phyloP scores from a whole-genome alignment of 2,797 vertebrate species.

The Paratrypauchen microcephalus region DNA sequence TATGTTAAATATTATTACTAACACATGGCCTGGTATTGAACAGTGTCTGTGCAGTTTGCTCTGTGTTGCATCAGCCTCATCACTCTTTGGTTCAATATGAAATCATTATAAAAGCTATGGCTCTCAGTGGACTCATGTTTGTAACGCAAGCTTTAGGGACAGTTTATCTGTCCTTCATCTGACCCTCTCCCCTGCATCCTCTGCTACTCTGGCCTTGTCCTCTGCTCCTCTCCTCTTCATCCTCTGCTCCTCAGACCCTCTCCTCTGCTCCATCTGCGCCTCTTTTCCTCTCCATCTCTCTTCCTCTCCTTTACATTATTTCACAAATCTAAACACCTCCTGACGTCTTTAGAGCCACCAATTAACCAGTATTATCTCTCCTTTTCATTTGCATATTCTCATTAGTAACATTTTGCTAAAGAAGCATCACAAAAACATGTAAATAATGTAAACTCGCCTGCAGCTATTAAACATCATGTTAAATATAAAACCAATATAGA shows the following conservation, averaged over 20 bases:
- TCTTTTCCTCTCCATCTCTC: not conserved
- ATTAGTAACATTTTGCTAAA: slow-evolving; percentile 3
- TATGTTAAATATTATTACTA: no score
- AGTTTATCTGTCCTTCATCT: no score
- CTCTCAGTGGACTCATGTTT: not conserved
- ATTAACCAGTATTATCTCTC: not conserved
- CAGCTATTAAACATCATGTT: not conserved
- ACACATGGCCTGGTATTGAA: not conserved
- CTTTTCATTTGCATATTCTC: not conserved
- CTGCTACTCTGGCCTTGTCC: no score
- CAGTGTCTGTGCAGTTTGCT: not conserved
- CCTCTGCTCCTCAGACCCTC: no score
- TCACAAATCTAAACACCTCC: not conserved
- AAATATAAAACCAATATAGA: not conserved
- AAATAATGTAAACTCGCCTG: not conserved
- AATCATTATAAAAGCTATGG: not conserved
- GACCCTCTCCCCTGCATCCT: no score
- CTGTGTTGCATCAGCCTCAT: not conserved
- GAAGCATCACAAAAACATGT: not conserved
- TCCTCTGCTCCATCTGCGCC: no score
- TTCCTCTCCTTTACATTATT: not conserved
- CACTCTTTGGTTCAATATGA: not conserved
- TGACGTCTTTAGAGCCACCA: not conserved
- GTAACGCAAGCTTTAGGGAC: not conserved
- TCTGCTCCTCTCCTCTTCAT: no score